Conservation (phyloP, 2,797 vertebrate genomes). For the Scleropages formosus region DNA sequence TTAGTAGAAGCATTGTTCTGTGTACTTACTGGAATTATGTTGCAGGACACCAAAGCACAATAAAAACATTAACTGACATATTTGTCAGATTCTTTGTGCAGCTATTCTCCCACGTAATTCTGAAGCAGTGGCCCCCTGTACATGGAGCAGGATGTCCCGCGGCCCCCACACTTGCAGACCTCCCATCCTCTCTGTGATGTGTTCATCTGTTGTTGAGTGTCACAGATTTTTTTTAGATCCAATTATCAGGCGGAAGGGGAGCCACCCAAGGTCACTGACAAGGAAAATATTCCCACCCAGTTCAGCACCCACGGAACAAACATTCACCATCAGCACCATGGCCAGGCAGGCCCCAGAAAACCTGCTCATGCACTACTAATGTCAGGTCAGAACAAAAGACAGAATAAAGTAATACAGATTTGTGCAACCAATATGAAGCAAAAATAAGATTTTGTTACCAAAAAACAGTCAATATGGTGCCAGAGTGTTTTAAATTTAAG, state of each 20-base stretch:
- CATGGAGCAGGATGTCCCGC: background rate
- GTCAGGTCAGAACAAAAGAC: background rate
- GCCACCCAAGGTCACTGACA: conserved; percentile 52
- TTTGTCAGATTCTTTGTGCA: too few species aligned
- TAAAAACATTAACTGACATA: too few species aligned
- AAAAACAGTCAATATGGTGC: too few species aligned
- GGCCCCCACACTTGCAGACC: conserved; percentile 35
- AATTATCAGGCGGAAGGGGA: conserved; percentile 69
- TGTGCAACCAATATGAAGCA: too few species aligned
- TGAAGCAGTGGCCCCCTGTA: too few species aligned
- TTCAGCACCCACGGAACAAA: background rate
- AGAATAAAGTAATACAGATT: background rate
- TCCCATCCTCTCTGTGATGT: conserved; percentile 44
- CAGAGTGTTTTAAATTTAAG: too few species aligned
- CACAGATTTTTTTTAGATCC: conserved; percentile 69
- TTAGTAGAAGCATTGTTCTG: too few species aligned
- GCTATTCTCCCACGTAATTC: too few species aligned
- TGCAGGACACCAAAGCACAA: too few species aligned
- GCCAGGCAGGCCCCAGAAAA: conserved; percentile 45
- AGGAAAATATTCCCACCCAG: too few species aligned
- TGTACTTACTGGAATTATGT: too few species aligned
- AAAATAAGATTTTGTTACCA: too few species aligned
- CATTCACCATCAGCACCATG: conserved; percentile 50
- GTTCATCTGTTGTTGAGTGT: conserved; percentile 58
- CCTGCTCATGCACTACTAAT: background rate